These are phyloP conservation scores for Patiria pectinifera DNA, from an alignment of 53 echinoderm and acorn worm genomes.

Conservation along the genomic window DNA sequence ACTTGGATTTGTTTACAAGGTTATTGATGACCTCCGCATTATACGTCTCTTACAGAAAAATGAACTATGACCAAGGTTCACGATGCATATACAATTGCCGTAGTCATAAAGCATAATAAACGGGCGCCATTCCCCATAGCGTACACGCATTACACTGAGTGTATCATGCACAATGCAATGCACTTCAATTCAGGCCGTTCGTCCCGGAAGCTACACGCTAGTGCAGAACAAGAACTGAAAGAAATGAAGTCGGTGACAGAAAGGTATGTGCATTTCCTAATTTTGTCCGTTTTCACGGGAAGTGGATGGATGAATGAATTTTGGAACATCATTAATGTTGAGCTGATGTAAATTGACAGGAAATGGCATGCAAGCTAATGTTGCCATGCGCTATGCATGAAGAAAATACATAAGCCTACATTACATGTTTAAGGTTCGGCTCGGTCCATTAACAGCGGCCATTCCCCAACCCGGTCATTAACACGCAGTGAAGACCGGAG, in stretches of 20 bases:
- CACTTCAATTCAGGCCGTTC: background rate
- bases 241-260: background rate
- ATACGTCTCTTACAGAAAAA: background rate
- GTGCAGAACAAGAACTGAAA: background rate
- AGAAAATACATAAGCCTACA: too few relatives aligned
- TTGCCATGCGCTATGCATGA: too few relatives aligned
- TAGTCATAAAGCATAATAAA: background rate
- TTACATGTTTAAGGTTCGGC: too few relatives aligned
- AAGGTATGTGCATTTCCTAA: background rate
- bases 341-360: background rate
- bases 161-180: background rate
- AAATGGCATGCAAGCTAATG: background rate
- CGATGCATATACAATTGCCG: background rate
- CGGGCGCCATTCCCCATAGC: background rate
- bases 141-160: background rate
- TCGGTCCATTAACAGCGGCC: too few relatives aligned
- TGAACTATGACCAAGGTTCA: conserved; percentile 11
- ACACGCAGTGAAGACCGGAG: too few relatives aligned
- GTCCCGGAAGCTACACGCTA: background rate
- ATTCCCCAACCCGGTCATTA: too few relatives aligned
- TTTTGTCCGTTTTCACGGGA: background rate
- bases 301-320: background rate
- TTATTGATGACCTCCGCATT: too few relatives aligned
- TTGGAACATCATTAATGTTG: background rate
- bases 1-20: too few relatives aligned